Percentiles rank a stretch among this genome's conserved stretches.
phyloP scores from a whole-genome alignment of 2,797 vertebrate genomes.

The Cetoscarus ocellatus region DNA sequence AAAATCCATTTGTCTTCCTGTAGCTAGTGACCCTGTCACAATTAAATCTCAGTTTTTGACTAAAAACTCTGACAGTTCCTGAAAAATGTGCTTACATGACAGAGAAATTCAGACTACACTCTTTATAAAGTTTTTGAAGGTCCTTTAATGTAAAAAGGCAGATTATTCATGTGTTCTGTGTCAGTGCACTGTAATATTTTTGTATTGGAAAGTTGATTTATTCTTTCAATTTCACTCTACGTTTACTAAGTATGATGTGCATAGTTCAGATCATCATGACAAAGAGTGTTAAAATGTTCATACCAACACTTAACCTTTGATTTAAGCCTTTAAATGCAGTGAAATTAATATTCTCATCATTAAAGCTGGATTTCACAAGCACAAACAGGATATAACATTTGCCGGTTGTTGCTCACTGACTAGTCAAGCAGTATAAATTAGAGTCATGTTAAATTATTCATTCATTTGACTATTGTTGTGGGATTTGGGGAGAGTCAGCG shows the following conservation, averaged over 20 bases:
- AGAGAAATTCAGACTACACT: no score
- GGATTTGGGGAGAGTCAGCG: constrained; percentile 41
- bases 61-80: no score
- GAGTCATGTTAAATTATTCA: constrained; percentile 43
- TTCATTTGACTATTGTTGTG: constrained; percentile 25
- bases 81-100: no score
- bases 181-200: no score
- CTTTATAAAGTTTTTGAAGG: no score
- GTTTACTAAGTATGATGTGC: no score
- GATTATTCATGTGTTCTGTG: no score
- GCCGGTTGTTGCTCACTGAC: neutral
- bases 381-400: constrained; percentile 3
- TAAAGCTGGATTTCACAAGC: neutral
- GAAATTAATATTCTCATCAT: neutral
- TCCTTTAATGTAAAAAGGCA: no score
- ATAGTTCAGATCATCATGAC: neutral
- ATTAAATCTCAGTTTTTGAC: no score
- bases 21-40: no score
- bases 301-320: neutral
- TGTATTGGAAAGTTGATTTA: no score
- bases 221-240: neutral
- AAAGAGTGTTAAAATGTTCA: neutral
- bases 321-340: constrained; percentile 3
- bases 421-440: constrained; percentile 22
- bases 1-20: no score